Base-by-base conservation (phyloP, 1,140 invertebrate species). In the Diabrotica virgifera region DNA sequence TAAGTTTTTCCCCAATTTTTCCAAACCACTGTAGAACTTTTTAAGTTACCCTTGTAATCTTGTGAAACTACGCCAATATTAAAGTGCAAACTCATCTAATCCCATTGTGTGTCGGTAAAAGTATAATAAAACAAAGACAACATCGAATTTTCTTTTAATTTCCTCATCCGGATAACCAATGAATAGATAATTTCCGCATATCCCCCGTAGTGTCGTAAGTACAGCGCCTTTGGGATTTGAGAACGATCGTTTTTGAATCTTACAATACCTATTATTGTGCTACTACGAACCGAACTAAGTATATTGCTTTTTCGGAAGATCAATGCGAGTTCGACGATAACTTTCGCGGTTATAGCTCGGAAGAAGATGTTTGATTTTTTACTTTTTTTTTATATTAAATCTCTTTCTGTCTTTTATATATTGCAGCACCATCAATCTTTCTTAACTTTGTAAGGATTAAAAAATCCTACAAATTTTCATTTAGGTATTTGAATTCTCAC, bases 211-310 rank as follows among this genome's bases (percentile, higher is more conserved):
- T n/a, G 13, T 13, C 13, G 37, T 59, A 50, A 46, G 9, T 52
- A 62, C 38, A 36, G 60, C n/a, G 24, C 60, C 52, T 54, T n/a
- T 8, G 60, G 60, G 60, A 53, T 38, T 62, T 52, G 35, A 40
- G 52, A 62, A 40, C 51, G 51, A 64, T 61, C 67, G 63, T 71
- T 73, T 68, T 66, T 63, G 55, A 68, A 69, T 68, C 57, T 68
- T 66, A 74, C 71, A 72, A 74, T 72, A 66, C 67, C 68, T 57
- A 68, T 70, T 72, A 73, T 74, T 74, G 73, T 73, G 66, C 62
- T 63, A 53, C 60, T 62, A 62, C 35, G 35, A 52, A 40, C 52
- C 59, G 35, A 62, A 65, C 69, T 69, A 68, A 73, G 71, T 73
- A 73, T 73, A 73, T 73, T 73, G 71, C 71, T 73, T 72, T 69